These are phyloP conservation scores for Zoanthus solanderi DNA, from an alignment of 92 coral and sea anemone genomes.

Conservation along the genomic window DNA sequence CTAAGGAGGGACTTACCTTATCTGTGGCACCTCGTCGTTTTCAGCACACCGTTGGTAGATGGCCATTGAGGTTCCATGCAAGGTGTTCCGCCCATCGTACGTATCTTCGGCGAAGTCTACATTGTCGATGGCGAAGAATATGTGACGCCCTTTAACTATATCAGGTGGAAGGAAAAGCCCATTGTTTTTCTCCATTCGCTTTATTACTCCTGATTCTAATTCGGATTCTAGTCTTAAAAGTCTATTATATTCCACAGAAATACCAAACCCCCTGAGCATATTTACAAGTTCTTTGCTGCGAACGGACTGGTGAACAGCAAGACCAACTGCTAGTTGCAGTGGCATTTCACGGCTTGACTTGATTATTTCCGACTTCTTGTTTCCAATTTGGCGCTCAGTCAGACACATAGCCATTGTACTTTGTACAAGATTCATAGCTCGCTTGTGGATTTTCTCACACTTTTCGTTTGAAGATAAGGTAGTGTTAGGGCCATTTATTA, in stretches of 20 bases:
- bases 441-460: conserved; percentile 57
- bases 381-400: conserved; percentile 41
- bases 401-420: conserved; percentile 43
- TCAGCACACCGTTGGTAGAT: conserved; percentile 55
- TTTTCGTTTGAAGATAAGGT: conserved; percentile 43
- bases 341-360: conserved; percentile 69
- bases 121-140: conserved; percentile 65
- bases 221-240: conserved; percentile 54
- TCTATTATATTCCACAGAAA: conserved; percentile 58
- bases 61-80: conserved; percentile 77
- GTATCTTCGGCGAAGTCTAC: conserved; percentile 60
- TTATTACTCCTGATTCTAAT: conserved; percentile 47
- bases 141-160: conserved; percentile 58
- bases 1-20: conserved; percentile 29
- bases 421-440: conserved; percentile 49
- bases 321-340: conserved; percentile 63
- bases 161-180: conserved; percentile 69
- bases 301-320: conserved; percentile 55
- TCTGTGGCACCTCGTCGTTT: conserved; percentile 22
- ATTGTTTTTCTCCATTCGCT: conserved; percentile 66
- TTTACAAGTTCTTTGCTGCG: conserved; percentile 54
- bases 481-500: conserved; percentile 59
- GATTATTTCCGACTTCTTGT: conserved; percentile 53
- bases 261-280: conserved; percentile 52
- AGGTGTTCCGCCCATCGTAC: conserved; percentile 59